A percentile compares a stretch with the other conserved stretches of the same genome.
Evolutionary conservation across 2,888 invertebrate genomes (phyloP).

Genomic region (Eupeodes latifasciatus): DNA sequence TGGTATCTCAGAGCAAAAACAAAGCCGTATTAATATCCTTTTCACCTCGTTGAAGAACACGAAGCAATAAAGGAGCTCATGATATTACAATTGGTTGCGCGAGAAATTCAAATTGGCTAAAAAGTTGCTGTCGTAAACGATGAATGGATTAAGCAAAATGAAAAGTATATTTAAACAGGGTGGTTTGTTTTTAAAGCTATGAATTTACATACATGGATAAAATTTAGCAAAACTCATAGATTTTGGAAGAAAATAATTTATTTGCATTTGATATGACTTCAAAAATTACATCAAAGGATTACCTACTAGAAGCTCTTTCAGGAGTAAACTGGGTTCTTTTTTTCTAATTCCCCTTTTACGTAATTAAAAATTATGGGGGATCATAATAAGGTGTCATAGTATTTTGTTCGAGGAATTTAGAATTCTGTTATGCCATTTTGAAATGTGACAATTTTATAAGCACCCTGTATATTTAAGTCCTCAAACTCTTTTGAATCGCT

Average conservation of each 20-base stretch:
- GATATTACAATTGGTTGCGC: constrained; percentile 53
- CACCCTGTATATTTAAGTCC: constrained; percentile 31
- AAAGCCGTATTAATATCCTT: constrained; percentile 61
- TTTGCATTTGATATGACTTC: too few species aligned
- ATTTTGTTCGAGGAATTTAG: too few species aligned
- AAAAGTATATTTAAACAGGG: constrained; percentile 29
- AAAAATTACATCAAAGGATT: too few species aligned
- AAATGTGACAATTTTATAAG: not conserved
- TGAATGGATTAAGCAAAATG: constrained; percentile 45
- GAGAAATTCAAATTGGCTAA: constrained; percentile 57
- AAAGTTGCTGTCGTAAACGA: constrained; percentile 59
- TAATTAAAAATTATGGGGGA: too few species aligned
- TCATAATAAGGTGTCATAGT: too few species aligned
- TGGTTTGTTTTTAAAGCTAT: not conserved
- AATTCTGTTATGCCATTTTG: too few species aligned
- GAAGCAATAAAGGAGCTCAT: constrained; percentile 16
- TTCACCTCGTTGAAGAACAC: constrained; percentile 1
- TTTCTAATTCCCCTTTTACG: too few species aligned
- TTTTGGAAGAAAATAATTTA: too few species aligned
- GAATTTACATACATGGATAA: too few species aligned
- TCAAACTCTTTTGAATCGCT: constrained; percentile 39
- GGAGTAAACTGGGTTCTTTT: too few species aligned
- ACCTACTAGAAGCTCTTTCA: too few species aligned
- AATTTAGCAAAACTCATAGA: not conserved
- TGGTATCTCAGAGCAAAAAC: constrained; percentile 31